Conservation (phyloP, 1,140 invertebrate species). For the Pararge aegeria region DNA sequence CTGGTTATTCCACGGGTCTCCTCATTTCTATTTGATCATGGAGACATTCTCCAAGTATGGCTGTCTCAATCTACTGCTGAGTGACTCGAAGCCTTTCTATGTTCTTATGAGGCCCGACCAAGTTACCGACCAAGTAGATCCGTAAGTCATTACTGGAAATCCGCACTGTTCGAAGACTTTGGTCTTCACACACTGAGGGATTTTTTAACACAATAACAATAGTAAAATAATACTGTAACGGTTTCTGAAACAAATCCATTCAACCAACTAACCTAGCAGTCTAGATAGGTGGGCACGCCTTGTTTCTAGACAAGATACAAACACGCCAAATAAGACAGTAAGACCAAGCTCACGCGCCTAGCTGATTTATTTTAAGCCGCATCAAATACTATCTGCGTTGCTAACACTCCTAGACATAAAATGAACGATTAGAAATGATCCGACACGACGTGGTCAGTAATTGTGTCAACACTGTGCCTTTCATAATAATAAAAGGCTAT, state of each 20-base stretch:
- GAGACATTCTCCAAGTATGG: too few species aligned
- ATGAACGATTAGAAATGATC: slow-evolving; percentile 35
- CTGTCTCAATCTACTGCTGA: too few species aligned
- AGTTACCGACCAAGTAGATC: too few species aligned
- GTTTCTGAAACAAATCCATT: too few species aligned
- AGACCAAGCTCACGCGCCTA: slow-evolving; percentile 7
- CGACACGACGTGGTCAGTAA: slow-evolving; percentile 21
- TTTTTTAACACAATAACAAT: neutral
- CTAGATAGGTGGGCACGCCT: neutral
- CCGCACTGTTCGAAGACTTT: too few species aligned
- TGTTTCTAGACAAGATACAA: neutral
- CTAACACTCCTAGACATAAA: slow-evolving; percentile 29
- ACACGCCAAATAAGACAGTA: neutral
- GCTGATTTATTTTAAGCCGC: slow-evolving; percentile 19
- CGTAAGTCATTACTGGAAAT: too few species aligned
- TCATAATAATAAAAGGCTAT: slow-evolving; percentile 26
- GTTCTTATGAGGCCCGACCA: too few species aligned
- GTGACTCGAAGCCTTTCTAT: too few species aligned
- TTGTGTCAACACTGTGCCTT: slow-evolving; percentile 30
- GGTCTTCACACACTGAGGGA: too few species aligned
- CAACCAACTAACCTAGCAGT: neutral
- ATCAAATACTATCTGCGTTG: slow-evolving; percentile 12
- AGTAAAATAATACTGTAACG: neutral
- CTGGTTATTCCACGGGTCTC: too few species aligned
- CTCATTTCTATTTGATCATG: too few species aligned